Base-by-base conservation (phyloP, 1,140 invertebrate genomes). In the Orchesella cincta region DNA sequence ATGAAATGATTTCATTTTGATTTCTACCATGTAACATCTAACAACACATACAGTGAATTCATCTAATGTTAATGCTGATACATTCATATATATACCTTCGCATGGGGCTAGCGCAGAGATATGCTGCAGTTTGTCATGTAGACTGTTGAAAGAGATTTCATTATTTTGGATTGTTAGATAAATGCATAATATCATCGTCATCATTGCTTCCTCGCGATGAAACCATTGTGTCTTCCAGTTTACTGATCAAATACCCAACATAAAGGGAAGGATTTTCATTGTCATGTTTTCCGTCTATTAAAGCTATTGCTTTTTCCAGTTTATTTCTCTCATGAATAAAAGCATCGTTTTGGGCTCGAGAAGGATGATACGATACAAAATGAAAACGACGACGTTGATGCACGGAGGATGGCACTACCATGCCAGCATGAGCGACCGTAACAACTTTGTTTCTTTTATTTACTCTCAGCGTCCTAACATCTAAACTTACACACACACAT, bases 121-220 rank as follows among this genome's bases (percentile, higher is more conserved):
- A n/a, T n/a, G n/a, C n/a, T n/a, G n/a, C n/a, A n/a, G n/a, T n/a
- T n/a, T n/a, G n/a, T n/a, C n/a, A n/a, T n/a, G n/a, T n/a, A n/a
- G n/a, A n/a, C n/a, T n/a, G n/a, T n/a, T n/a, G 12, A 57, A 57
- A 57, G 26, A 57, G 54, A 57, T 57, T 57, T 57, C 54, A 57
- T 57, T 57, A 57, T 23, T 16, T n/a, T n/a, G n/a, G n/a, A n/a
- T n/a, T n/a, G n/a, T n/a, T n/a, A n/a, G 54, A 57, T 57, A 23
- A 57, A 57, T 57, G 54, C 12, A 57, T 23, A 57, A 12, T 18
- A 18, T 57, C n/a, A 23, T 8, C 26, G 23, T 57, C 26, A 57
- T 57, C 26, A 57, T 57, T 57, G 23, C 54, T 57, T 14, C 26
- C 54, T 14, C 5, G 54, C 8, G 54, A 57, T 3, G 12, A 26